Base-by-base conservation (phyloP, 2,797 vertebrate species). In the Botia kubotai region DNA sequence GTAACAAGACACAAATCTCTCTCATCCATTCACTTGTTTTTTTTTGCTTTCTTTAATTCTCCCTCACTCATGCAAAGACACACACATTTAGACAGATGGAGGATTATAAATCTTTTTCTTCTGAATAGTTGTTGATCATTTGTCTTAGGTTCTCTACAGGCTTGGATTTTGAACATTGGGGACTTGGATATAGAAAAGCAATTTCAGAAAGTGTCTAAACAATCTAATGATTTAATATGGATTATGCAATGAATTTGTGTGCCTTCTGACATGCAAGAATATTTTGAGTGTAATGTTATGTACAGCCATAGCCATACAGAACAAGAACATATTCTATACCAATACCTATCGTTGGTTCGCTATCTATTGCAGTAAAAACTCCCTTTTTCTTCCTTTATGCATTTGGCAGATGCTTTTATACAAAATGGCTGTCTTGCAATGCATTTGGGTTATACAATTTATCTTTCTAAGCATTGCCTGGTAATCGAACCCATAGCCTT, bases 11-110 rank as follows among this genome's bases (percentile, higher is more conserved):
- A 52, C 21, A 73, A 67, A 73, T 72, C 48, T 69, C 70, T 77
- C 75, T 72, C 67, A 13, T 62, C 21, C 26, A 1, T 58, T 62
- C 55, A 43, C 1, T 78, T 4, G 50, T 23, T 81, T 65, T 67
- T 46, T 72, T 48, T n/a, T 62, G 21, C 55, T 79, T 75, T 66
- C 11, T 39, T 65, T 50, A 13, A 81, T 14, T 82, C 39, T 19
- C 26, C 50, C 6, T 68, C n/a, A 52, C 13, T 17, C 39, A 72
- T 16, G 55, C 69, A 82, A 8, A 74, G 0, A 72, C 53, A 81
- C 53, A 81, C 65, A 66, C 50, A 79, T 66, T 53, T 62, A 74
- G 39, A 75, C 69, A 82, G 66, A 80, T 69, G 58, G 63, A 81
- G 7, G 43, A 77, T 77, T 74, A 75, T 79, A 11, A 50, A 66